phyloP scores from a whole-genome alignment of 2,113 vertebrate genomes.

The Pluvialis apricaria region DNA sequence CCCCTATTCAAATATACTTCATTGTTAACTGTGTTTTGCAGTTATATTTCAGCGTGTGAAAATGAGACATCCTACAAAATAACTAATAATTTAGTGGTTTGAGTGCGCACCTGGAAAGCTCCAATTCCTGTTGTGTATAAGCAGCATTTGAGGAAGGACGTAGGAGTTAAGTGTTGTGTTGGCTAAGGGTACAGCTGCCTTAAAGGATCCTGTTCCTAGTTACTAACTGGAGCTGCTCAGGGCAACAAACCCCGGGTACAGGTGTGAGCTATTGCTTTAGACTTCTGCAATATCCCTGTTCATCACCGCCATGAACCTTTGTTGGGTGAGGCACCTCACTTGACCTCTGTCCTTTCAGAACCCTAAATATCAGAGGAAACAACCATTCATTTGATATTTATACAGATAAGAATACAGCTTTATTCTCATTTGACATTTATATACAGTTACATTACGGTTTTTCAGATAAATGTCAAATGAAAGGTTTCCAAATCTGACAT shows the following conservation, averaged over 20 bases:
- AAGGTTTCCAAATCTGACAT: slow-evolving; percentile 63
- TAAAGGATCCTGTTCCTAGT: not conserved
- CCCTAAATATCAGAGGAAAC: slow-evolving; percentile 50
- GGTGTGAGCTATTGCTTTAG: not conserved
- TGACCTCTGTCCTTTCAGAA: slow-evolving; percentile 38
- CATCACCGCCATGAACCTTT: not conserved
- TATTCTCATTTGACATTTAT: slow-evolving; percentile 68
- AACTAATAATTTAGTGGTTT: not conserved
- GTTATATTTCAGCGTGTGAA: not conserved
- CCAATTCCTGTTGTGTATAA: not conserved
- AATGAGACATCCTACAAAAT: not conserved
- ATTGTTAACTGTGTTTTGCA: not conserved
- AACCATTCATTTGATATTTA: slow-evolving; percentile 50
- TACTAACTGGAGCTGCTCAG: not conserved
- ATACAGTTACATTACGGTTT: slow-evolving; percentile 52
- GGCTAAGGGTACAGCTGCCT: not conserved
- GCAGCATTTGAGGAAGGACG: not conserved
- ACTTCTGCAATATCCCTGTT: not conserved
- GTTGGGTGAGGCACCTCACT: not conserved
- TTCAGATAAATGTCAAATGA: slow-evolving; percentile 68
- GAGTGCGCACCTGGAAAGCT: not conserved
- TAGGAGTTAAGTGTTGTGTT: not conserved
- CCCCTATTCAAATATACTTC: not conserved
- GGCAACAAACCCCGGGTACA: not conserved
- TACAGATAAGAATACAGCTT: slow-evolving; percentile 56